Evolutionary conservation across 1,140 invertebrate genomes (phyloP), one percentile per base, ranked within the genome.

Genomic region (Neotoxoptera formosana): DNA sequence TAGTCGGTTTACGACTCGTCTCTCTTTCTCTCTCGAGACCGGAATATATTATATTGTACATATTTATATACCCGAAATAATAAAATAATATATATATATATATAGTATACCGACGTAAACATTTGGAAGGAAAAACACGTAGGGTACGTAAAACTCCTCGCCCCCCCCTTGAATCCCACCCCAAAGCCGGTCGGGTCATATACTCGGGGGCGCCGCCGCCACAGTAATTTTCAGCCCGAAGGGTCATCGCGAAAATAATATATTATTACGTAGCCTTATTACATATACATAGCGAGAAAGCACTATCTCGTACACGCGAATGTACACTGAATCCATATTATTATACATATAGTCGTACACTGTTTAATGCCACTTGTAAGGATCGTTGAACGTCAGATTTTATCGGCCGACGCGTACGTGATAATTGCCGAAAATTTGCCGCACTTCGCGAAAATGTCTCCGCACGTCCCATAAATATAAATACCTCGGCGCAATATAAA

Each of bases 1-100:
- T 30, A 91, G 25, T 81, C 45, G 67, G 47, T 91, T 91, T 91
- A 91, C 60, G 90, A 91, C 90, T 47, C 30, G 90, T 81, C 90
- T 91, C 60, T 41, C 41, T 41, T 4, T 41, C 41, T 41, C 41
- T 41, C 4, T 1, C 1, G 41, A 41, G 41, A 41, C 60, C 25
- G 11, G 60, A 87, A 87, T 48, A 48, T 53, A 34, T 88, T 48
- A 53, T 53, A 9, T 23, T 7, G 60, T 76, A 76, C 60, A 76
- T 76, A 76, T 76, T 76, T 76, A 76, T 67, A 67, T n/a, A 76
- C 86, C 6, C 47, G 47, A 88, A 89, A 89, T 20, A n/a, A 23
- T 34, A 51, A 21, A 51, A 88, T 51, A 47, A 53, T 53, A 53
- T 53, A 53, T 41, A 41, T 41, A 51, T 14, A 48, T 41, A 41